Evolutionary conservation across 2,888 invertebrate species (phyloP).

Genomic region (Melanargia galathea): DNA sequence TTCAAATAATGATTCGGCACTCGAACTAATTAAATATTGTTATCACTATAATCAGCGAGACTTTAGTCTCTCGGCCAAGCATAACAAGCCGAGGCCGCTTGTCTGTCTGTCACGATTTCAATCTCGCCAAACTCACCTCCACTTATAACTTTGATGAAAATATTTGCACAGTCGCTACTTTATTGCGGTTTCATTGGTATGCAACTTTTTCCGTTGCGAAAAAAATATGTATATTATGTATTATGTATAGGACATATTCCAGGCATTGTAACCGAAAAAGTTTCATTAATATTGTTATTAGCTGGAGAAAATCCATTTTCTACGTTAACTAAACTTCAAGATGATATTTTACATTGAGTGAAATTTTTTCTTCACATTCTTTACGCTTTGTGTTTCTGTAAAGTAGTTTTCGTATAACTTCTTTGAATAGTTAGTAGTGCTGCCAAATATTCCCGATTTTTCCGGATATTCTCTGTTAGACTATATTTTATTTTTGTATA

Average conservation of each 20-base stretch:
- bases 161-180: conserved; percentile 1
- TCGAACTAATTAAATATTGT: not conserved
- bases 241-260: too few species aligned
- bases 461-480: too few species aligned
- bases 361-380: too few species aligned
- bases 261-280: too few species aligned
- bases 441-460: too few species aligned
- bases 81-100: conserved; percentile 14
- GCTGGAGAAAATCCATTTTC: too few species aligned
- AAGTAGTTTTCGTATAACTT: not conserved
- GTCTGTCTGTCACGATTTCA: conserved; percentile 12
- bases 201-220: not conserved
- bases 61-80: conserved; percentile 1
- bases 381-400: too few species aligned
- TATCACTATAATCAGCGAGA: conserved; percentile 10
- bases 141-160: not conserved
- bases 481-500: too few species aligned
- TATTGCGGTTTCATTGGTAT: not conserved
- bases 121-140: conserved; percentile 4
- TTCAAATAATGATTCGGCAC: not conserved
- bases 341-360: too few species aligned
- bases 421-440: not conserved
- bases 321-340: too few species aligned
- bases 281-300: too few species aligned
- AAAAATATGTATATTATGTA: not conserved